phyloP scores from a whole-genome alignment of 2,113 vertebrate genomes.

The Colossoma macropomum region DNA sequence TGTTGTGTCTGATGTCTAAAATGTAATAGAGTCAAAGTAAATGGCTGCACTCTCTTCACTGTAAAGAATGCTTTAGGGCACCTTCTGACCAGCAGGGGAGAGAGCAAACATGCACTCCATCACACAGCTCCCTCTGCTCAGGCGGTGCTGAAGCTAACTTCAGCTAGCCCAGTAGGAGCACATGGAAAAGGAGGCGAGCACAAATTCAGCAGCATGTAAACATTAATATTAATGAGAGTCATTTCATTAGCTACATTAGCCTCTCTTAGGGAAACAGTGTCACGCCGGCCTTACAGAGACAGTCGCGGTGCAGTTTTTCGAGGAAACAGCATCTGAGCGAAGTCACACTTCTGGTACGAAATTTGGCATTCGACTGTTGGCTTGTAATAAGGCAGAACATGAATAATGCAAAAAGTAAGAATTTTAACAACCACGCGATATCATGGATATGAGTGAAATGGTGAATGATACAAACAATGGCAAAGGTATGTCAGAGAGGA shows the following conservation, averaged over 20 bases:
- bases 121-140: not conserved
- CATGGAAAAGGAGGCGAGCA: not conserved
- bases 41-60: not conserved
- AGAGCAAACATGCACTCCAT: not conserved
- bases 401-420: conserved; percentile 22
- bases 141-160: not conserved
- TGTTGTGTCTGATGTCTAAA: not conserved
- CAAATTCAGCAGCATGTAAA: not conserved
- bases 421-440: conserved; percentile 14
- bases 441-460: conserved; percentile 7
- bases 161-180: not conserved
- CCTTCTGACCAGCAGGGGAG: not conserved
- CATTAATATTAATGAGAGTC: conserved; percentile 35
- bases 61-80: not conserved
- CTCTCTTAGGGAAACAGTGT: not conserved
- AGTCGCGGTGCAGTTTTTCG: not conserved
- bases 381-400: conserved; percentile 16
- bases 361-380: conserved; percentile 19
- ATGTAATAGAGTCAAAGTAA: not conserved
- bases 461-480: conserved; percentile 10
- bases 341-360: conserved; percentile 3
- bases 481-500: not conserved
- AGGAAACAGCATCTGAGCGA: not conserved
- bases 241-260: conserved; percentile 33
- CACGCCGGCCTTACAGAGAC: not conserved